These are phyloP conservation scores for Bombus affinis DNA, from an alignment of 1,140 invertebrate genomes.

Conservation along the genomic window DNA sequence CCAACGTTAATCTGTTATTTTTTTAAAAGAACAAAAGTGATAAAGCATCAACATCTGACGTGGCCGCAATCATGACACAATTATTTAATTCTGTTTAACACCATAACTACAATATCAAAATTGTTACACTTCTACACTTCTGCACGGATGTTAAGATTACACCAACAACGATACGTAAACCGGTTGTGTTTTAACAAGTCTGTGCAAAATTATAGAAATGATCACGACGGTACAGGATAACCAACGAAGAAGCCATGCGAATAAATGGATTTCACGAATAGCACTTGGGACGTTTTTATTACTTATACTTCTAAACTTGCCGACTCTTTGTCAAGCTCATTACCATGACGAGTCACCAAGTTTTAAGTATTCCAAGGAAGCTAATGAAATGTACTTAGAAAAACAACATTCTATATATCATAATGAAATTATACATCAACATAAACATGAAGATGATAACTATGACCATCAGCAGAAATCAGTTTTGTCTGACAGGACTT, in stretches of 20 bases:
- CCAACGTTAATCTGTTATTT: slow-evolving; percentile 4
- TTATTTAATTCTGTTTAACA: slow-evolving; percentile 1
- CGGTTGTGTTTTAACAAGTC: neutral
- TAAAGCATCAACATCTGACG: neutral
- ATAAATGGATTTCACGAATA: slow-evolving; percentile 52
- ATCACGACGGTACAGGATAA: slow-evolving; percentile 27
- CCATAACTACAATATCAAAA: neutral
- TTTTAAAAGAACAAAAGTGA: slow-evolving; percentile 1
- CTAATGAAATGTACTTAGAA: slow-evolving; percentile 84
- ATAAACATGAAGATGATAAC: slow-evolving; percentile 64
- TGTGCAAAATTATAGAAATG: slow-evolving; percentile 10
- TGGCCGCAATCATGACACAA: neutral
- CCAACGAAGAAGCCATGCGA: neutral
- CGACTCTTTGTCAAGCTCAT: slow-evolving; percentile 76
- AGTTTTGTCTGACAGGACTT: slow-evolving; percentile 64
- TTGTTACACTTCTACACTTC: neutral
- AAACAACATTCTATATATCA: slow-evolving; percentile 77
- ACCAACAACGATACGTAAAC: neutral
- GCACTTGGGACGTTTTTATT: slow-evolving; percentile 59
- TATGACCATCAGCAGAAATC: slow-evolving; percentile 21
- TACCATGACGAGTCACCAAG: slow-evolving; percentile 84
- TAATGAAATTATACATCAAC: slow-evolving; percentile 62
- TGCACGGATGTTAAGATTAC: slow-evolving; percentile 47
- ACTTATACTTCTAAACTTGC: slow-evolving; percentile 80
- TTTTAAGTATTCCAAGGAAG: slow-evolving; percentile 89